These are phyloP conservation scores for Varanus komodoensis DNA, from an alignment of 2,113 vertebrate genomes.

Conservation along the genomic window DNA sequence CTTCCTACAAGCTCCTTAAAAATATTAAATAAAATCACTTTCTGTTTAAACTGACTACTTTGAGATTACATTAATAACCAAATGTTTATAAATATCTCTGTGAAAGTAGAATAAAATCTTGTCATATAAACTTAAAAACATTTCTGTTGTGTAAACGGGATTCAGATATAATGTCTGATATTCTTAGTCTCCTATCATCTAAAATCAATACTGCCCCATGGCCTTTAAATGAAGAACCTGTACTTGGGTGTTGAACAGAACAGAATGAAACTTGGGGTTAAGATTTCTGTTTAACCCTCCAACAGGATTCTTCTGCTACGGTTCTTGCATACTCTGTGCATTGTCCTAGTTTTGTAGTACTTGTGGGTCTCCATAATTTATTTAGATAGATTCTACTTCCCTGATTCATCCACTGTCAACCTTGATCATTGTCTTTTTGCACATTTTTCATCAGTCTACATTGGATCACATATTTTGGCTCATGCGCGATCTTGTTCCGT, in stretches of 20 bases:
- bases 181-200: neutral
- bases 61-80: neutral
- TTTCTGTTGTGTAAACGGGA: fast-evolving
- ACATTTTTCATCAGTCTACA: no score
- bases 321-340: neutral
- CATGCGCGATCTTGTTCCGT: no score
- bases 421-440: no score
- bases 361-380: neutral
- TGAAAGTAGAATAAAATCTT: fast-evolving
- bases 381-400: neutral
- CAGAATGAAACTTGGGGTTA: neutral
- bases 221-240: neutral
- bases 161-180: neutral
- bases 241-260: neutral
- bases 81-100: neutral
- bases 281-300: neutral
- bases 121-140: fast-evolving
- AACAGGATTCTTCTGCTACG: neutral
- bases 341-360: neutral
- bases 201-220: neutral
- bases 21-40: neutral
- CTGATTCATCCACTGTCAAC: no score
- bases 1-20: neutral
- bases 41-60: neutral
- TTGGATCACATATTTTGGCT: no score